phyloP scores from a whole-genome alignment of 2,888 invertebrate genomes.

The Folsomia candida region DNA sequence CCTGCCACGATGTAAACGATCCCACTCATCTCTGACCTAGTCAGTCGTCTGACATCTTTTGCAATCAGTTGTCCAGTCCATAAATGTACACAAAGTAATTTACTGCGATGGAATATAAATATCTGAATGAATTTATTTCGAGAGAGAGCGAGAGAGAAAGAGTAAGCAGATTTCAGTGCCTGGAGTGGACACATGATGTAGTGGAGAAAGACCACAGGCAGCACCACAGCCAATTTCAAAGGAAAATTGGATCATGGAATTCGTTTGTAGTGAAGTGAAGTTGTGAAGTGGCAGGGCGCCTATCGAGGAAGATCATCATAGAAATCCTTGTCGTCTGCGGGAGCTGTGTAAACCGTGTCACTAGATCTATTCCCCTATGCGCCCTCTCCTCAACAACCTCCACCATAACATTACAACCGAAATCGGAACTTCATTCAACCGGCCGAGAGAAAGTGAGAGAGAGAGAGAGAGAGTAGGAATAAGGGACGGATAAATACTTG shows the following conservation, averaged over 20 bases:
- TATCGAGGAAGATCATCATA: background rate
- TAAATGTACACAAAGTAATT: background rate
- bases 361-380: background rate
- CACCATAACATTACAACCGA: background rate
- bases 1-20: background rate
- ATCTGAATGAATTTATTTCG: background rate
- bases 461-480: no score
- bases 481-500: no score
- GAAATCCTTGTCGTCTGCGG: no score
- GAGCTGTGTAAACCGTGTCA: background rate
- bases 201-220: constrained; percentile 19
- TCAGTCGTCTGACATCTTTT: background rate
- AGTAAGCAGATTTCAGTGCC: background rate
- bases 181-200: constrained; percentile 1
- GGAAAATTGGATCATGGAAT: constrained; percentile 28
- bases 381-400: no score
- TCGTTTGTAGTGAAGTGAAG: constrained; percentile 13
- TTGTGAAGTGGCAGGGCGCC: constrained; percentile 1
- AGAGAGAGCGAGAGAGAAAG: no score
- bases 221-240: constrained; percentile 26
- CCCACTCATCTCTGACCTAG: background rate
- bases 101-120: background rate
- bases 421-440: background rate
- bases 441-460: background rate
- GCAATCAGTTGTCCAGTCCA: background rate